These are phyloP conservation scores for Drosophila lowei DNA, from an alignment of 1,140 invertebrate species.

Conservation along the genomic window DNA sequence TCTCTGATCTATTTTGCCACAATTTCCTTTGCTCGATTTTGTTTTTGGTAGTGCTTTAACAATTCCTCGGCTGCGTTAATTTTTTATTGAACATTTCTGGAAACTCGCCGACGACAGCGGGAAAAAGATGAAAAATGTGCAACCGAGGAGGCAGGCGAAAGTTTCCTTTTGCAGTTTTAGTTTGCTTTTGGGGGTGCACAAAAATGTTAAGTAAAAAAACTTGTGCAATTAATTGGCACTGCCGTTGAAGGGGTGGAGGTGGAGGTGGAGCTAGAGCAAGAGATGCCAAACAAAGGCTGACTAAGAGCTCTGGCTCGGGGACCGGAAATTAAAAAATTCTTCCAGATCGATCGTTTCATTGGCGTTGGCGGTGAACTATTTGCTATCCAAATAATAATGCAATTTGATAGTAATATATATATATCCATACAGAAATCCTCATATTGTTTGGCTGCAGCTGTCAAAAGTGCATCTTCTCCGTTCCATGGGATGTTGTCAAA, in stretches of 20 bases:
- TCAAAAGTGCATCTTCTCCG: no score
- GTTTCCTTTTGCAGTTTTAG: slow-evolving; percentile 39
- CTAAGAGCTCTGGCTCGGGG: no score
- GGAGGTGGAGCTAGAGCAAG: no score
- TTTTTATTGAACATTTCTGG: slow-evolving; percentile 17
- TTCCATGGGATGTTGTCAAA: no score
- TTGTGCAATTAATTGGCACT: slow-evolving; percentile 47
- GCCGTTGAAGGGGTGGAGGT: background rate
- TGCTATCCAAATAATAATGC: no score
- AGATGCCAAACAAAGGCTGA: no score
- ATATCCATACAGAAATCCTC: no score
- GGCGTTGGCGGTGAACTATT: no score
- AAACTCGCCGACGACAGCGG: slow-evolving; percentile 9
- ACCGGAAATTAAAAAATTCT: slow-evolving; percentile 5
- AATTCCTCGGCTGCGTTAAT: slow-evolving; percentile 34
- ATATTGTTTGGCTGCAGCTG: no score
- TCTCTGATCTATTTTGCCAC: slow-evolving; percentile 24
- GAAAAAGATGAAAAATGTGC: slow-evolving; percentile 36
- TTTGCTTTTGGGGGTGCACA: slow-evolving; percentile 22
- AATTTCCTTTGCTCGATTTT: slow-evolving; percentile 5
- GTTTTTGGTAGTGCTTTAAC: slow-evolving; percentile 43
- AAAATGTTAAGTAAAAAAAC: slow-evolving; percentile 31
- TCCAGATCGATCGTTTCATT: background rate
- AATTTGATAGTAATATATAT: no score
- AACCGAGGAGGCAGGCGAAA: slow-evolving; percentile 17